phyloP scores from a whole-genome alignment of 2,113 vertebrate species.

The Cyanistes caeruleus region DNA sequence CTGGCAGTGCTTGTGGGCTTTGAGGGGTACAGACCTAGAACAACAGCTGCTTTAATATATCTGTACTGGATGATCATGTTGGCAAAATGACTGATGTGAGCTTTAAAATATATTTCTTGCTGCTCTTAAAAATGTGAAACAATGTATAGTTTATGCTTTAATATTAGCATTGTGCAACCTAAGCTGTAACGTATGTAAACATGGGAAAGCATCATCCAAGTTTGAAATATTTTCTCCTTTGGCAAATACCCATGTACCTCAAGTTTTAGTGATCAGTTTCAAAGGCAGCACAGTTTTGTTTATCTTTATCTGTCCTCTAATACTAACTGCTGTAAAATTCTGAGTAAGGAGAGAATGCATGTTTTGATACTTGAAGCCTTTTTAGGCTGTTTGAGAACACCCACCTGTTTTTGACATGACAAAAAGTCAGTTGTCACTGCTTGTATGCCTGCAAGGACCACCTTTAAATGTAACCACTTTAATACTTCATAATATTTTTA shows the following conservation, averaged over 20 bases:
- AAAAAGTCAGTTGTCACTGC: not conserved
- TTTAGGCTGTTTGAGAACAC: not conserved
- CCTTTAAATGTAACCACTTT: not conserved
- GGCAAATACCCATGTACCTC: not conserved
- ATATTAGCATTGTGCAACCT: not conserved
- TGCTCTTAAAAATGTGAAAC: not conserved
- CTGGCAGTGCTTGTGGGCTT: not conserved
- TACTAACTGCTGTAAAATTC: not conserved
- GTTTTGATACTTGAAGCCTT: not conserved
- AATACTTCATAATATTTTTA: not conserved
- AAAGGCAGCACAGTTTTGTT: not conserved
- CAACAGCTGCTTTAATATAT: not conserved
- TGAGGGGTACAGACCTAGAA: not conserved
- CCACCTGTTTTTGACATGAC: not conserved
- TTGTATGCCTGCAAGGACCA: not conserved
- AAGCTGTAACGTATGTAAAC: fast-evolving
- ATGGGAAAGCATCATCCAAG: not conserved
- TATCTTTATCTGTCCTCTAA: not conserved
- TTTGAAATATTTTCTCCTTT: not conserved
- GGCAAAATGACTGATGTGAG: not conserved
- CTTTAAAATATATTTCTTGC: not conserved
- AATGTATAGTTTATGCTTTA: not conserved
- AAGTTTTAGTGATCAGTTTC: not conserved
- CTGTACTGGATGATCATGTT: not conserved
- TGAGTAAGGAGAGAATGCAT: not conserved